Base-by-base conservation (phyloP, 2,888 invertebrate genomes). In the Dynastes hyllus region DNA sequence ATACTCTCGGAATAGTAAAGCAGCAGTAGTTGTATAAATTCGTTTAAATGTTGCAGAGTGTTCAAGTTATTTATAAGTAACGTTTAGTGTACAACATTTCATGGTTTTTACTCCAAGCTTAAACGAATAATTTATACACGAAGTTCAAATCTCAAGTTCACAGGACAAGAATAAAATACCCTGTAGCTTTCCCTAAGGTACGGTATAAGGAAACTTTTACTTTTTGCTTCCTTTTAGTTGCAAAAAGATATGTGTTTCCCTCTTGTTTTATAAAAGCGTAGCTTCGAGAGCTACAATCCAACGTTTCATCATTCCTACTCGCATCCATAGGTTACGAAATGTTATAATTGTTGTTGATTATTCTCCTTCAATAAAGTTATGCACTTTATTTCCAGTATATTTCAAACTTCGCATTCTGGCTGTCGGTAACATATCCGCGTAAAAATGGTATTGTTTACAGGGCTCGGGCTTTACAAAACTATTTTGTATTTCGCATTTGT, bases 41-140 rank as follows among this genome's bases (percentile, higher is more conserved):
- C 45, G 8, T 8, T 45, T 45, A 45, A 45, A 45, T 45, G 45
- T 45, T 45, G 8, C 9, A 45, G 45, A 45, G 6, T 45, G 45
- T 11, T 45, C 45, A 45, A 45, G 45, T 45, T 45, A 45, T 45
- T 45, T 45, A 45, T 45, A 45, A 45, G 45, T 45, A 45, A 45
- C 45, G 8, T 45, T 45, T 45, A 45, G 45, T 45, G 45, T 45
- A 11, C 55, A n/a, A 16, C 22, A 58, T 67, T 67, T 67, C 16
- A 67, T 22, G 66, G 45, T 45, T 50, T 67, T 37, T 22, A 67
- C 40, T 8, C 40, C n/a, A 45, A 37, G 66, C 40, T 40, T 45
- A 45, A n/a, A n/a, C 66, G 66, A 69, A 22, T 69, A 69, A 69
- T 69, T 69, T 69, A 69, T 69, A 69, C 50, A 69, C 50, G 50